Base-by-base conservation (phyloP, 2,888 invertebrate species). In the Zhuqinia jingwanae region DNA sequence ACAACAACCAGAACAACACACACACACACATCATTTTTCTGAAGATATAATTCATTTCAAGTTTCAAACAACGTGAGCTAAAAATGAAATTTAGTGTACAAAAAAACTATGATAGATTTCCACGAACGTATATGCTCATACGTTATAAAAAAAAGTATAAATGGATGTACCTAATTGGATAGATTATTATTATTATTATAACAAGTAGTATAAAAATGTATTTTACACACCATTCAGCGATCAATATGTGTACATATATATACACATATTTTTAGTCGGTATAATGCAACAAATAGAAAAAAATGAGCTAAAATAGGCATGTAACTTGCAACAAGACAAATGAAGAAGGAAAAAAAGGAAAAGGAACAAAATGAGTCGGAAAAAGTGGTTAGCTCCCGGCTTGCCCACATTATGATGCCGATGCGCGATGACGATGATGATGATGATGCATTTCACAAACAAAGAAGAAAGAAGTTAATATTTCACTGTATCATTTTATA, bases 381-480 rank as follows among this genome's bases (percentile, higher is more conserved):
- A 75, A 82, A 75, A 60, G 63, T 70, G 73, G 50, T 45, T 83
- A 68, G 83, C 76, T 83, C 63, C 83, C 83, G 77, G 83, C 83
- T 56, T 73, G 36, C 50, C 20, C 5, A 36, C 8, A 36, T 36
- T 36, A 1, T 70, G 42, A 30, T 27, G 65, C 68, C 22, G 20
- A n/a, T 22, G 75, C 36, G 53, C 0, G 30, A 77, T 5, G 47
- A 68, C 17, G 47, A 70, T 50, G 27, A 50, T 50, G 70, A 70
- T 50, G 25, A 36, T 68, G 36, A 56, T 56, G 25, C 13, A 27
- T 13, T 17, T 0, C 15, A 60, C 27, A 27, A 22, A 25, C 17
- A 36, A 3, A 30, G 15, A 5, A 42, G 20, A 2, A 45, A 45
- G 42, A 42, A 53, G 17, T 53, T 53, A 17, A 53, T 36, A 36